A percentile compares a stretch with the other conserved stretches of the same genome.
These are phyloP conservation scores for Siphonodentalium dalli DNA, from an alignment of 2,888 invertebrate species.

Conservation along the genomic window DNA sequence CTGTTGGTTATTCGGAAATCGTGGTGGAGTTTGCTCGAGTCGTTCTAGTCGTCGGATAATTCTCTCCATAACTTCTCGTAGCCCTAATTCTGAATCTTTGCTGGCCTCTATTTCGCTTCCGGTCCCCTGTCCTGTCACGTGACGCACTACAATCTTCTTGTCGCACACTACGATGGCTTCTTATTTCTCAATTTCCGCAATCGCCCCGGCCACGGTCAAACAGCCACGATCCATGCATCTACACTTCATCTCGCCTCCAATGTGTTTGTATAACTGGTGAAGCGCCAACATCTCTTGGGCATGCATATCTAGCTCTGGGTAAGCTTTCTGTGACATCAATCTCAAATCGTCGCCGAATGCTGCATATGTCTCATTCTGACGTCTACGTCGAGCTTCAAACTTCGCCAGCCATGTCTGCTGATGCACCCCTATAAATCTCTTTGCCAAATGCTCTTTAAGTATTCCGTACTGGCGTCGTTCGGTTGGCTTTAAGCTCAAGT, in stretches of 20 bases:
- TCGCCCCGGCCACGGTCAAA: constrained; percentile 11
- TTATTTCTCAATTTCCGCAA: constrained; percentile 16
- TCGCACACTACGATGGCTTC: constrained; percentile 18
- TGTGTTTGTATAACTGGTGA: constrained; percentile 22
- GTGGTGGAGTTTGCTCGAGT: too few relatives aligned
- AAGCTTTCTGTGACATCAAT: constrained; percentile 17
- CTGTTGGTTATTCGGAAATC: too few relatives aligned
- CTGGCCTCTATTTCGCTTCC: too few relatives aligned
- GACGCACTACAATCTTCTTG: too few relatives aligned
- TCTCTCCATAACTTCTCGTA: too few relatives aligned
- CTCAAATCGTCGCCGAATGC: constrained; percentile 21
- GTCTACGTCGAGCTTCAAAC: constrained; percentile 15
- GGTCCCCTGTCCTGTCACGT: too few relatives aligned
- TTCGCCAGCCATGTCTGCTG: constrained; percentile 20
- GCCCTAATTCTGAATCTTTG: too few relatives aligned
- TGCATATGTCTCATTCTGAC: constrained; percentile 13
- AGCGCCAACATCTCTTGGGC: constrained; percentile 23
- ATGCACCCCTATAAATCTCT: constrained; percentile 10
- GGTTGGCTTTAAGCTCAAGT: neutral
- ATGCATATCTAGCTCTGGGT: constrained; percentile 8
- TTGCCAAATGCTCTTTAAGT: constrained; percentile 2
- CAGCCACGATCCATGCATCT: constrained; percentile 17
- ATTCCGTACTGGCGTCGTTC: neutral
- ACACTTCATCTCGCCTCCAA: constrained; percentile 21
- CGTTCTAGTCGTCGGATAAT: too few relatives aligned